Evolutionary conservation across 2,888 invertebrate genomes (phyloP), one percentile per base, ranked within the genome.

Genomic region (Cerastoderma edule): DNA sequence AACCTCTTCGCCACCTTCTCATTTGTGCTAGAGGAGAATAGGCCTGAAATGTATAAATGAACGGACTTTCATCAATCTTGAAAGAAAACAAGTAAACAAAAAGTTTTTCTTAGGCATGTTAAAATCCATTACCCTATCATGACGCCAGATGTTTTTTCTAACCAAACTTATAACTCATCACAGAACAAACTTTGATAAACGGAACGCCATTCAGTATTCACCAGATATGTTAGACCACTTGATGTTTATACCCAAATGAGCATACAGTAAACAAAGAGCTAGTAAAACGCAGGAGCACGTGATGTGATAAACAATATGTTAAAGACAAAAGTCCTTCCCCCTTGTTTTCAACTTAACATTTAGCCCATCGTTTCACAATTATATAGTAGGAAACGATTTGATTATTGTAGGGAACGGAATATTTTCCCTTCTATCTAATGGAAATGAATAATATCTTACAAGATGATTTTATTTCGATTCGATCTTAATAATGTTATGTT

Each of bases 1-100:
- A 82, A 84, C 19, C 64, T 72, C 6, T 56, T 54, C 2, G 84
- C 81, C 2, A 75, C 72, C 3, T 67, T 22, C 32, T 60, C 28
- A 48, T 71, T 69, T 5, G 78, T 71, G 39, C 75, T 84, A 13
- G 81, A 64, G 0, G 84, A 82, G 54, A 75, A 71, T 30, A 84
- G 69, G 39, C 73, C 78, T 78, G 67, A 16, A 67, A 67, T 46
- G 10, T 28, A 27, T n/a, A 13, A n/a, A 39, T 16, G 16, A 16
- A 10, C 16, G 39, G 10, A 27, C 28, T 57, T 57, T 4, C 8
- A 28, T 27, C 4, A 16, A 28, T 10, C 8, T n/a, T 57, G 13
- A 57, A 28, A 27, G 10, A 27, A 10, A 57, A 53, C 53, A n/a
- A 44, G 44, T 44, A 44, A 13, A n/a, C n/a, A n/a, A n/a, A n/a